Evolutionary conservation across 2,888 invertebrate species (phyloP).

Genomic region (Ornithoptera priamus): DNA sequence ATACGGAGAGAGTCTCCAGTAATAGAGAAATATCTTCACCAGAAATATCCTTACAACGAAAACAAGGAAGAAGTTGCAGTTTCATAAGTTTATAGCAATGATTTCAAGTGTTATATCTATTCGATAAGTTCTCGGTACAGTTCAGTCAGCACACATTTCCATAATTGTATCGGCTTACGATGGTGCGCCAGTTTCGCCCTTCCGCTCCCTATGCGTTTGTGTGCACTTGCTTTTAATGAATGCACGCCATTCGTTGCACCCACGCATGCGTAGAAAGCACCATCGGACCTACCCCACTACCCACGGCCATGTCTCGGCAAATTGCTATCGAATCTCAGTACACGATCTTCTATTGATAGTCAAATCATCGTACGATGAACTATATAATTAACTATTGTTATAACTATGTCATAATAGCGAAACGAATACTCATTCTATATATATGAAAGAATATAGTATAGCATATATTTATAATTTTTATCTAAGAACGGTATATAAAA

Average conservation of each 20-base stretch:
- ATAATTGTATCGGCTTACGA: slow-evolving; percentile 49
- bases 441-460: background rate
- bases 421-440: background rate
- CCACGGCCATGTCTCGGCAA: slow-evolving; percentile 38
- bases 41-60: background rate
- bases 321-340: slow-evolving; percentile 43
- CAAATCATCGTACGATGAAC: background rate
- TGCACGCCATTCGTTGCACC: slow-evolving; percentile 53
- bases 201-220: slow-evolving; percentile 42
- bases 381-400: background rate
- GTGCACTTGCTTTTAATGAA: slow-evolving; percentile 64
- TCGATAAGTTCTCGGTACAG: background rate
- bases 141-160: slow-evolving; percentile 31
- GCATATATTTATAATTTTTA: background rate
- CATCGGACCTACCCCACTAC: slow-evolving; percentile 28
- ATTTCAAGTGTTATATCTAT: slow-evolving; percentile 3
- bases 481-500: background rate
- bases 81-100: background rate
- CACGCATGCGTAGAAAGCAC: slow-evolving; percentile 59
- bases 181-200: slow-evolving; percentile 41
- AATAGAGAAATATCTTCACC: too few relatives aligned
- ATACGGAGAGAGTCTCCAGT: too few relatives aligned
- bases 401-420: background rate
- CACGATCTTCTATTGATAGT: background rate
- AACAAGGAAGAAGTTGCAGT: background rate